A percentile compares a stretch with the other conserved stretches of the same genome.
Conservation (phyloP, 2,888 invertebrate genomes). For the Macrophya alboannulata region DNA sequence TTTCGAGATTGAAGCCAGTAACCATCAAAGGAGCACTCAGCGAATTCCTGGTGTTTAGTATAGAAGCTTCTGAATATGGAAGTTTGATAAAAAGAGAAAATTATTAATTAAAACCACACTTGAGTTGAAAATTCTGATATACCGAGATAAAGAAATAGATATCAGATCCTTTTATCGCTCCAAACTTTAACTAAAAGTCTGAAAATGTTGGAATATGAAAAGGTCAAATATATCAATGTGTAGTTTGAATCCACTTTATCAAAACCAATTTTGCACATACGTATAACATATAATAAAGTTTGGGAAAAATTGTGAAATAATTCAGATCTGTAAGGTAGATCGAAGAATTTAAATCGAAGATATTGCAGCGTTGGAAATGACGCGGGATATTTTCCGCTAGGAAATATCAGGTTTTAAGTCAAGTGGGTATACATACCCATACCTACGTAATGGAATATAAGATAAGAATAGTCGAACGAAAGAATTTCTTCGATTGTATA, state of each 20-base stretch:
- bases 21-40: conserved; percentile 29
- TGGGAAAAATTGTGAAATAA: not conserved
- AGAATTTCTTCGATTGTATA: conserved; percentile 27
- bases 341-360: conserved; percentile 7
- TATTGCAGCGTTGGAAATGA: conserved; percentile 29
- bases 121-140: not conserved
- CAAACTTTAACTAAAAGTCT: not conserved
- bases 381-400: conserved; percentile 23
- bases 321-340: not conserved
- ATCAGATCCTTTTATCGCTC: not conserved
- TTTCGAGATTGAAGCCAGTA: conserved; percentile 37
- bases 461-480: conserved; percentile 35
- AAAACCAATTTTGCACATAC: not conserved
- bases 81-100: not conserved
- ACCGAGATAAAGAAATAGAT: not conserved
- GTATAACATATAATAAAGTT: not conserved
- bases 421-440: not conserved
- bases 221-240: not conserved
- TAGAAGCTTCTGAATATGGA: conserved; percentile 4
- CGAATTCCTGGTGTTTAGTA: conserved; percentile 32
- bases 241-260: not conserved
- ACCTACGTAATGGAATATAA: conserved; percentile 25
- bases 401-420: conserved; percentile 49
- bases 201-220: not conserved
- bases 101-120: not conserved